phyloP scores from a whole-genome alignment of 2,888 invertebrate genomes.

The Rhagium mordax region DNA sequence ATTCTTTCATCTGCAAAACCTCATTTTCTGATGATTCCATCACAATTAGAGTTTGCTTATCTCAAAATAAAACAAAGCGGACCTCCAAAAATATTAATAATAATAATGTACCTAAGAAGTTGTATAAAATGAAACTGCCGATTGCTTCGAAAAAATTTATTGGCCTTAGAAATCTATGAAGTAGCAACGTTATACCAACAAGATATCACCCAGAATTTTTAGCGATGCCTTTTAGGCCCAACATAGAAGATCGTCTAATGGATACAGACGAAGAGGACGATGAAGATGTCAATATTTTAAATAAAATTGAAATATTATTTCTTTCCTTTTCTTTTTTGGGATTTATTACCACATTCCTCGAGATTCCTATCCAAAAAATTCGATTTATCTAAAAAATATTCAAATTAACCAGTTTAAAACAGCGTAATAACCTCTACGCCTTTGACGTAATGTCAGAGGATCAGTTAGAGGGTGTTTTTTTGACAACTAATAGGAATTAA shows the following conservation, averaged over 20 bases:
- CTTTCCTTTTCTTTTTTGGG: too few relatives aligned
- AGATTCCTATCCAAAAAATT: too few relatives aligned
- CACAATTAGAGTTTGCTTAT: neutral
- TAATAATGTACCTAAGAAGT: neutral
- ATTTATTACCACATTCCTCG: too few relatives aligned
- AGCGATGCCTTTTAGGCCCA: neutral
- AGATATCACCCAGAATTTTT: neutral
- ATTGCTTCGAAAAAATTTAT: neutral
- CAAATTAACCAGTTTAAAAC: too few relatives aligned
- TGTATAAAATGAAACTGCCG: neutral
- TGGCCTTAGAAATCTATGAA: neutral
- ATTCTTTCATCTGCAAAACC: neutral
- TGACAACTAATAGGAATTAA: too few relatives aligned
- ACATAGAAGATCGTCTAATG: neutral
- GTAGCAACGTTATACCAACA: neutral
- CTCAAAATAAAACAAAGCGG: neutral
- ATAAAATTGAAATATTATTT: too few relatives aligned
- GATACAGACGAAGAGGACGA: neutral
- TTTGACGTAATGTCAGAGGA: too few relatives aligned
- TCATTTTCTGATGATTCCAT: neutral
- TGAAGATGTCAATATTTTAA: neutral
- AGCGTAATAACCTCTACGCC: too few relatives aligned
- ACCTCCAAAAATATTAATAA: neutral
- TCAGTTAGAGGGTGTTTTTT: too few relatives aligned
- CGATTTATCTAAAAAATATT: too few relatives aligned